phyloP scores from a whole-genome alignment of 2,888 invertebrate genomes.

The Arrhopalites spinosus region DNA sequence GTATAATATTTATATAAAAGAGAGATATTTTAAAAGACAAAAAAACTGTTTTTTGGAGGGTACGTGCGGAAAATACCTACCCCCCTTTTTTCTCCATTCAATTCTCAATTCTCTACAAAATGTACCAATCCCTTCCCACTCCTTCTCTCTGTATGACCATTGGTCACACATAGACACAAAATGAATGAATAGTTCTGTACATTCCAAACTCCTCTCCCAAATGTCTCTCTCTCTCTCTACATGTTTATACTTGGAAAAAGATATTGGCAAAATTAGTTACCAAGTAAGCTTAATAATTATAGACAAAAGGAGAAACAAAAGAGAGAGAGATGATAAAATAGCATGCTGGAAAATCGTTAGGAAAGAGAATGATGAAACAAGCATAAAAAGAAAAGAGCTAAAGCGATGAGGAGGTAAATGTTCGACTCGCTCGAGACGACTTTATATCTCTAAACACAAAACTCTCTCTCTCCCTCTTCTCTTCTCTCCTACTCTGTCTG shows the following conservation, averaged over 20 bases:
- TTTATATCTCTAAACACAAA: background rate
- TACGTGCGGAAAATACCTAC: background rate
- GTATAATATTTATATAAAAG: too few species aligned
- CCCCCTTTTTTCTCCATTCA: background rate
- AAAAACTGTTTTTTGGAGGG: too few species aligned
- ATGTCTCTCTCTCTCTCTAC: constrained; percentile 11
- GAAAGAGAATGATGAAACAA: constrained; percentile 13
- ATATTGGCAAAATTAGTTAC: background rate
- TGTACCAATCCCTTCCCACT: background rate
- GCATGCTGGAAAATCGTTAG: constrained; percentile 50
- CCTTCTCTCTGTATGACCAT: background rate
- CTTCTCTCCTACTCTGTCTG: background rate
- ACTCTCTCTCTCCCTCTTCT: background rate
- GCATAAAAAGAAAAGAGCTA: constrained; percentile 11
- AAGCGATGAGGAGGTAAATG: constrained; percentile 13
- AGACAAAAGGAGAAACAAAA: background rate
- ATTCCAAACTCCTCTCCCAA: background rate
- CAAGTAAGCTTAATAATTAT: constrained; percentile 3
- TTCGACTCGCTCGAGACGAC: background rate
- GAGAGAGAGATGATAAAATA: constrained; percentile 45
- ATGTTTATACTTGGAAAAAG: background rate
- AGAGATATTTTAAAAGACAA: too few species aligned
- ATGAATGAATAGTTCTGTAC: background rate
- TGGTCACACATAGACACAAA: background rate
- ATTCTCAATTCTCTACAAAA: background rate